Evolutionary conservation across 1,140 invertebrate genomes (phyloP), one percentile per base, ranked within the genome.

Genomic region (Argopecten irradians): DNA sequence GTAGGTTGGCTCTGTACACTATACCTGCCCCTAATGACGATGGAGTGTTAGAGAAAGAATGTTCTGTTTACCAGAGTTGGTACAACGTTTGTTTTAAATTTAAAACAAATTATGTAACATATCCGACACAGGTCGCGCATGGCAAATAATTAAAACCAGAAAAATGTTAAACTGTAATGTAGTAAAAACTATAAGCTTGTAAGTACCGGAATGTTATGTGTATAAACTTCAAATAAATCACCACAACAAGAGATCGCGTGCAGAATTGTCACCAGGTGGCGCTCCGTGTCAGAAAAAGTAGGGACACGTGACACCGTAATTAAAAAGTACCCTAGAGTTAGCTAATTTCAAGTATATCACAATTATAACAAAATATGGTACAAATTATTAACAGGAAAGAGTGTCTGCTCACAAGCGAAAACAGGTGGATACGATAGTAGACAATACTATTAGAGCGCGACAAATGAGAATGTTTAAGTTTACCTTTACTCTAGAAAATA

Each of bases 151-250:
- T 71, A 71, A 71, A 71, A 71, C 8, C 55, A 71, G 55, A 71
- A 71, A 71, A 71, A 71, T 71, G 55, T 71, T 71, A 71, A 71
- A 71, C 55, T 71, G 55, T 28, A 71, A 71, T 71, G 55, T 71
- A 28, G 55, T 71, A 71, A 71, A 71, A 39, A 71, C 22, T 28
- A 46, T 46, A 1, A 71, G 55, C 55, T 71, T 71, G 55, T 71
- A 71, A 71, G 55, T 71, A 71, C 55, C 55, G n/a, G 55, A 71
- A 71, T 71, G 55, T 71, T 71, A 28, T 71, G 22, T 71, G 9
- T 46, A 46, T 19, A 19, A 16, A 46, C 43, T 46, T 46, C 43
- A 46, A 46, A 71, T 71, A 71, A 71, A 71, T 71, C 55, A 71
- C 11, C 55, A 71, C 55, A 71, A 28, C 55, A 71, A 71, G 55